Evolutionary conservation across 1,140 invertebrate species (phyloP).

Genomic region (Bombus waltoni): DNA sequence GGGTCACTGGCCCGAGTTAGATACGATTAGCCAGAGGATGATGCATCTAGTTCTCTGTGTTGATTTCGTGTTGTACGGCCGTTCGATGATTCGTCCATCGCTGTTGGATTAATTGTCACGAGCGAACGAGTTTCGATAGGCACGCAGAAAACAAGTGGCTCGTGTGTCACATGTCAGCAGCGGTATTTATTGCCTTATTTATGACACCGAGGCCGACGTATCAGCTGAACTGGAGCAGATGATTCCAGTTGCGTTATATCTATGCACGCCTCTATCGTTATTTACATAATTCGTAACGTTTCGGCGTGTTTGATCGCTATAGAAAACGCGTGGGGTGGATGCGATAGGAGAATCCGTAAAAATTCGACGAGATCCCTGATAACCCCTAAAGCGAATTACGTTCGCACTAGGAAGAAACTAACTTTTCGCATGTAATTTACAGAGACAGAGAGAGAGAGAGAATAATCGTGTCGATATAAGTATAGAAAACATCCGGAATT

Average conservation of each 20-base stretch:
- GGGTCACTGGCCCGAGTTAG: background rate
- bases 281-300: constrained; percentile 34
- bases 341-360: background rate
- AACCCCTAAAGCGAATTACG: background rate
- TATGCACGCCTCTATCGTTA: constrained; percentile 9
- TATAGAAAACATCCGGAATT: no score
- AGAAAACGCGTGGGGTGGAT: background rate
- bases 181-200: constrained; percentile 29
- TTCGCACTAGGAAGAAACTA: background rate
- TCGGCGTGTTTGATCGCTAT: background rate
- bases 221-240: constrained; percentile 36
- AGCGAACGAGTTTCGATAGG: constrained; percentile 22
- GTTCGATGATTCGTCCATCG: constrained; percentile 11
- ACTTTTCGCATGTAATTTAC: background rate
- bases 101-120: constrained; percentile 22
- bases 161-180: constrained; percentile 25
- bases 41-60: background rate
- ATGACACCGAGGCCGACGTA: constrained; percentile 28
- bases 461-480: no score
- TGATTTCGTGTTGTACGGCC: no score
- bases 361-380: background rate
- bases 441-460: no score
- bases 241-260: constrained; percentile 16
- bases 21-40: background rate
- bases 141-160: constrained; percentile 49